phyloP scores from a whole-genome alignment of 2,797 vertebrate genomes.

The Limnodromus scolopaceus region DNA sequence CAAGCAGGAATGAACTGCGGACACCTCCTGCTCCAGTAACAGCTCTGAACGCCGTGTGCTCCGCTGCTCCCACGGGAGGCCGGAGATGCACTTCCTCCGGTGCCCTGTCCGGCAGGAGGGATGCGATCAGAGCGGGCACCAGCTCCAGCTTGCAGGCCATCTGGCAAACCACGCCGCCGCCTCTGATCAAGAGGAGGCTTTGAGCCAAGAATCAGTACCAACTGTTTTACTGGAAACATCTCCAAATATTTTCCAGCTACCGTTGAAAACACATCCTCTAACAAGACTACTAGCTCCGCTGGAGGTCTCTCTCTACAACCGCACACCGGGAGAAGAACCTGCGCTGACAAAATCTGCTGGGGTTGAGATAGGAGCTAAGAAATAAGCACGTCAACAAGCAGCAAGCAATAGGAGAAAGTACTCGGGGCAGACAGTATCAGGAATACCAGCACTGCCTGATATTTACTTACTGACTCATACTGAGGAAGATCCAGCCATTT shows the following conservation, averaged over 20 bases:
- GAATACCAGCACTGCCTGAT: background rate
- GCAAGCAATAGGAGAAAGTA: background rate
- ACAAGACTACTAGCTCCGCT: background rate
- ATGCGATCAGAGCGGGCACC: background rate
- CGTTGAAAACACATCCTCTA: background rate
- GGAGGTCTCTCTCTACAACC: background rate
- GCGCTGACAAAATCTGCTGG: background rate
- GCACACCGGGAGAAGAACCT: background rate
- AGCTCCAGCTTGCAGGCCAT: slow-evolving; percentile 3
- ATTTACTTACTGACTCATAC: slow-evolving; percentile 9
- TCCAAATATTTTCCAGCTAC: slow-evolving; percentile 1
- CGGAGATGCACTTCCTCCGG: rapidly evolving
- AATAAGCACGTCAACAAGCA: background rate
- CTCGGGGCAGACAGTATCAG: background rate
- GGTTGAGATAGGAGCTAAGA: background rate
- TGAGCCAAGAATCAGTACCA: slow-evolving; percentile 1
- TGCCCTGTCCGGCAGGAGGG: background rate
- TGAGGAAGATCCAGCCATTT: background rate
- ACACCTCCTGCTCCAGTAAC: background rate
- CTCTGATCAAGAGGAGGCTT: background rate
- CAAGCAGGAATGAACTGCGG: background rate
- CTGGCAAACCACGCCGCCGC: background rate
- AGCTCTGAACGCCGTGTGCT: background rate
- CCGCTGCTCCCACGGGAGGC: background rate
- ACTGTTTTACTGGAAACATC: slow-evolving; percentile 45